phyloP scores from a whole-genome alignment of 2,888 invertebrate genomes.

The Nephrotoma flavescens region DNA sequence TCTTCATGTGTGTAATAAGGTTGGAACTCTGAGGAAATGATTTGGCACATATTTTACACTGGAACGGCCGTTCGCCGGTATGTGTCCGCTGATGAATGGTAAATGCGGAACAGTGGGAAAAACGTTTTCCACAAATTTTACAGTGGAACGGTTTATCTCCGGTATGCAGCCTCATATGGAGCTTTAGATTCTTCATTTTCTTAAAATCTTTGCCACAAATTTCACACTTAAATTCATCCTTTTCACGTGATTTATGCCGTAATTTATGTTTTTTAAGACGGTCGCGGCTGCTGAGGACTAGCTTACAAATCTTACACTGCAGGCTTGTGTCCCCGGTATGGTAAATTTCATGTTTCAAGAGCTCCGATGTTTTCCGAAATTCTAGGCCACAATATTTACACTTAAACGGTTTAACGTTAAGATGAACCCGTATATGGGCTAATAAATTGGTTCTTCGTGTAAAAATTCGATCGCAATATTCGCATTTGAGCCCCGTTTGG shows the following conservation, averaged over 20 bases:
- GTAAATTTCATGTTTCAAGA: conserved; percentile 6
- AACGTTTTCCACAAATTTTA: conserved; percentile 1
- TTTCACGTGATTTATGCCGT: background rate
- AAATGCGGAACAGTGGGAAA: conserved; percentile 13
- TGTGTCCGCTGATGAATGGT: conserved; percentile 36
- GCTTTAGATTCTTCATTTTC: conserved; percentile 6
- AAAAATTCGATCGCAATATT: background rate
- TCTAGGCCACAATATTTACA: conserved; percentile 11
- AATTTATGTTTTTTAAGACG: background rate
- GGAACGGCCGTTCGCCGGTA: conserved; percentile 38
- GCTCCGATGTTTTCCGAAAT: background rate
- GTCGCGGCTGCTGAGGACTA: background rate
- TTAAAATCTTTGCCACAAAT: conserved; percentile 6
- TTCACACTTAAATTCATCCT: background rate
- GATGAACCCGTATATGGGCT: background rate
- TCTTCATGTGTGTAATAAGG: conserved; percentile 11
- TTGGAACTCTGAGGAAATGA: conserved; percentile 20
- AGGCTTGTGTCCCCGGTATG: conserved; percentile 6
- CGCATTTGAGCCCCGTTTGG: background rate
- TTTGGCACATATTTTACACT: conserved; percentile 19
- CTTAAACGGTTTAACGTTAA: conserved; percentile 17
- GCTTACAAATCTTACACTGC: background rate
- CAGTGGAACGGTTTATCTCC: conserved; percentile 4
- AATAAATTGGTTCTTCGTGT: conserved; percentile 1
- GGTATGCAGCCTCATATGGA: conserved; percentile 6